phyloP scores from a whole-genome alignment of 2,888 invertebrate genomes.

The Neoaliturus tenellus region DNA sequence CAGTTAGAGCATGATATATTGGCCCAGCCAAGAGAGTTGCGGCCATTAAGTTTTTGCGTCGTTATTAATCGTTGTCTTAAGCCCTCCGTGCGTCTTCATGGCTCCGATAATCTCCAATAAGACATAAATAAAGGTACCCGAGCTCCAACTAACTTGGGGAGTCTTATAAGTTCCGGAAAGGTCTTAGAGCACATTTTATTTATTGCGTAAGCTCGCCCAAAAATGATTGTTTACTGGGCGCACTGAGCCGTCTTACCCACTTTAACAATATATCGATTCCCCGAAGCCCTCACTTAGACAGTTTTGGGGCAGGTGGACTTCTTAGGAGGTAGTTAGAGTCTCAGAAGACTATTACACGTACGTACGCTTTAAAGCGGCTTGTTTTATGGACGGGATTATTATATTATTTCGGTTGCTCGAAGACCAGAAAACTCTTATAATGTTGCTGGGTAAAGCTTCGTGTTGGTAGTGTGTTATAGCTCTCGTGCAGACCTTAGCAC shows the following conservation, averaged over 20 bases:
- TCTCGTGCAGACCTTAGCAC: too few species aligned
- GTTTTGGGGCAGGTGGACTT: conserved; percentile 23
- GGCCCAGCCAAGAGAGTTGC: neutral
- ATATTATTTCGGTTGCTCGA: conserved; percentile 1
- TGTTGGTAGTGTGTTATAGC: too few species aligned
- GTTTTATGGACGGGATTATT: conserved; percentile 35
- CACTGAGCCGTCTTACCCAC: conserved; percentile 55
- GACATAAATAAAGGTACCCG: conserved; percentile 68
- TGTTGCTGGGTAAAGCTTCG: too few species aligned
- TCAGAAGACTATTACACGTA: neutral
- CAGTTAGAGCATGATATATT: conserved; percentile 15
- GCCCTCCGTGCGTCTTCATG: conserved; percentile 58
- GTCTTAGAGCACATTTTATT: conserved; percentile 60
- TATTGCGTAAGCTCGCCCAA: conserved; percentile 57
- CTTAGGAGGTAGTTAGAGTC: conserved; percentile 10
- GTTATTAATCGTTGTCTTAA: conserved; percentile 57
- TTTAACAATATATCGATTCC: conserved; percentile 59
- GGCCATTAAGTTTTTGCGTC: conserved; percentile 35
- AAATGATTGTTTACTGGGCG: conserved; percentile 58
- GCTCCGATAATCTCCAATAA: conserved; percentile 68
- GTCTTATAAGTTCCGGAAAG: conserved; percentile 59
- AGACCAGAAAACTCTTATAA: neutral
- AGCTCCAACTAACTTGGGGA: conserved; percentile 56
- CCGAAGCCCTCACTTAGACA: conserved; percentile 17
- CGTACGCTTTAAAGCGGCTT: neutral